Percentiles rank a stretch among this genome's conserved stretches.
Evolutionary conservation across 2,113 vertebrate species (phyloP).

Genomic region (Mirza zaza): DNA sequence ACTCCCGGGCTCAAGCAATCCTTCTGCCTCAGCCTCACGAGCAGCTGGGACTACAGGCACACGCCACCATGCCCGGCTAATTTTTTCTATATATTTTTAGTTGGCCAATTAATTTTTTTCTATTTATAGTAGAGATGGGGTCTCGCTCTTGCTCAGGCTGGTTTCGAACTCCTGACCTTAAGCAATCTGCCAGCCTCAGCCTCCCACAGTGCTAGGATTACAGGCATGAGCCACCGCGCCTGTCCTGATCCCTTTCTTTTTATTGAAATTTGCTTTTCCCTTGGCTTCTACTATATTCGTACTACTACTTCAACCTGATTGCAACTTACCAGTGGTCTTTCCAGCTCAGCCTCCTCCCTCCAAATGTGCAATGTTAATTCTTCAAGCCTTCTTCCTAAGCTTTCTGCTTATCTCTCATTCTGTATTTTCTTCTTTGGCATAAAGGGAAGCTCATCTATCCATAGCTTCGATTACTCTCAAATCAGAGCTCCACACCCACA

Average conservation of each 20-base stretch:
- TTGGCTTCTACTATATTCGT: background rate
- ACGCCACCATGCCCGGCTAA: too few species aligned
- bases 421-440: constrained; percentile 5
- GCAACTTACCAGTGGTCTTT: background rate
- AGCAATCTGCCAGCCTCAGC: too few species aligned
- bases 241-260: background rate
- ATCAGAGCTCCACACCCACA: background rate
- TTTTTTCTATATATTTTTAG: too few species aligned
- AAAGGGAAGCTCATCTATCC: background rate
- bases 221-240: too few species aligned
- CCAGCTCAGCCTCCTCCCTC: background rate
- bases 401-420: background rate
- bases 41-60: too few species aligned
- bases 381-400: background rate
- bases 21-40: too few species aligned
- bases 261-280: background rate
- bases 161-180: too few species aligned
- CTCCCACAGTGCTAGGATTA: too few species aligned
- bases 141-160: too few species aligned
- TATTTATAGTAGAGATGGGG: too few species aligned
- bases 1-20: too few species aligned
- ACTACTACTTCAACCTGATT: background rate
- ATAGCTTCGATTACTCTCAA: background rate
- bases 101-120: too few species aligned
- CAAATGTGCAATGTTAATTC: background rate